A percentile compares a stretch with the other conserved stretches of the same genome.
phyloP scores from a whole-genome alignment of 2,113 vertebrate genomes.

The Apaloderma vittatum region DNA sequence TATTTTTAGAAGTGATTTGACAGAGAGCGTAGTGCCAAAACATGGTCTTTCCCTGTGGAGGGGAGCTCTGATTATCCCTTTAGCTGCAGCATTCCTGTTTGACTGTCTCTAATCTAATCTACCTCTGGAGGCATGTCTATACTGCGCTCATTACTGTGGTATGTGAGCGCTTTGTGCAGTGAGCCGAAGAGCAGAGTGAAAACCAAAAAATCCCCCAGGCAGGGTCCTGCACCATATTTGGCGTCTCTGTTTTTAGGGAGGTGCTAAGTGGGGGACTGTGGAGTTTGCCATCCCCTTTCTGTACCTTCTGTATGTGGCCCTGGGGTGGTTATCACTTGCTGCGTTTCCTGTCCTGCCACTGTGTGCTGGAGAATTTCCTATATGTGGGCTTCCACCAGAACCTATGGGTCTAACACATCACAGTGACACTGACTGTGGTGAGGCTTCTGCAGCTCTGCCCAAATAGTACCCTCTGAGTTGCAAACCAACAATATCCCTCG shows the following conservation, averaged over 20 bases:
- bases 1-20: slow-evolving; percentile 56
- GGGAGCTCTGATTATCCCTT: slow-evolving; percentile 40
- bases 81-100: neutral
- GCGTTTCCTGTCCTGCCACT: neutral
- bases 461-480: neutral
- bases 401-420: neutral
- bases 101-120: slow-evolving; percentile 55
- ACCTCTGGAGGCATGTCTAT: slow-evolving; percentile 54
- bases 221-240: neutral
- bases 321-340: neutral
- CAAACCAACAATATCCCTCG: rapidly evolving
- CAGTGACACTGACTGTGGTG: neutral
- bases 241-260: neutral
- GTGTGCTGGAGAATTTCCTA: neutral
- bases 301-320: neutral
- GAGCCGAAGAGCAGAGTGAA: slow-evolving; percentile 12
- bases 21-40: neutral
- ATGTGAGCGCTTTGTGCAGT: slow-evolving; percentile 31
- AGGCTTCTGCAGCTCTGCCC: neutral
- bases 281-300: neutral
- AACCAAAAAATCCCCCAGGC: neutral
- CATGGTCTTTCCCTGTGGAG: neutral
- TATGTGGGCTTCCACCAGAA: neutral
- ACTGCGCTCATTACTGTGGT: slow-evolving; percentile 17
- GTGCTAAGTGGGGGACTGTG: no score